Conservation (phyloP, 1,140 invertebrate genomes). For the Drosophila paulistorum region DNA sequence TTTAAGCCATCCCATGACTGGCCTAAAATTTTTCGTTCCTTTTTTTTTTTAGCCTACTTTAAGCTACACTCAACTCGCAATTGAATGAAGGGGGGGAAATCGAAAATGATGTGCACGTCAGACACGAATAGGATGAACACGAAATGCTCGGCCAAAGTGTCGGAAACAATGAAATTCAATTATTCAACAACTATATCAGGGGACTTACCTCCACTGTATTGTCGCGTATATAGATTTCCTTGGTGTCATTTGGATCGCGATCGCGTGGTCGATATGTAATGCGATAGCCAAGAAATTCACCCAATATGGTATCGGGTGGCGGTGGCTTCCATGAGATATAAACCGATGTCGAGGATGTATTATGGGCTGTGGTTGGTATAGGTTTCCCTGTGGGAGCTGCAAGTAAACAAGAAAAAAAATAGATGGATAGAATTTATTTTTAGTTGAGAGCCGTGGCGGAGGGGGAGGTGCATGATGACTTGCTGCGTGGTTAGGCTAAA, state of each 20-base stretch:
- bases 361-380: constrained; percentile 88
- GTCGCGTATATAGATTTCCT: constrained; percentile 88
- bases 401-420: constrained; percentile 44
- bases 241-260: constrained; percentile 84
- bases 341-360: constrained; percentile 88
- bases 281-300: constrained; percentile 91
- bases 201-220: constrained; percentile 86
- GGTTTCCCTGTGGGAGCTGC: constrained; percentile 89
- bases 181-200: constrained; percentile 25
- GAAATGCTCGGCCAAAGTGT: constrained; percentile 46
- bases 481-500: constrained; percentile 35
- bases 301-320: constrained; percentile 87
- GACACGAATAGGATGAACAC: constrained; percentile 18
- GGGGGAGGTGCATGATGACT: constrained; percentile 5
- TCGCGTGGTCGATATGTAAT: constrained; percentile 88
- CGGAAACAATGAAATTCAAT: constrained; percentile 75
- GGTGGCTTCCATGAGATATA: constrained; percentile 89
- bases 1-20: constrained; percentile 48
- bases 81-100: neutral
- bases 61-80: constrained; percentile 8
- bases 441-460: neutral
- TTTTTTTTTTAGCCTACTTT: constrained; percentile 12
- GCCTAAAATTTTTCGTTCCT: constrained; percentile 30
- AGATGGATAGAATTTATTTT: neutral
- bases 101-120: constrained; percentile 14